Evolutionary conservation across 2,888 invertebrate genomes (phyloP).

Genomic region (Calliopum simillimum): DNA sequence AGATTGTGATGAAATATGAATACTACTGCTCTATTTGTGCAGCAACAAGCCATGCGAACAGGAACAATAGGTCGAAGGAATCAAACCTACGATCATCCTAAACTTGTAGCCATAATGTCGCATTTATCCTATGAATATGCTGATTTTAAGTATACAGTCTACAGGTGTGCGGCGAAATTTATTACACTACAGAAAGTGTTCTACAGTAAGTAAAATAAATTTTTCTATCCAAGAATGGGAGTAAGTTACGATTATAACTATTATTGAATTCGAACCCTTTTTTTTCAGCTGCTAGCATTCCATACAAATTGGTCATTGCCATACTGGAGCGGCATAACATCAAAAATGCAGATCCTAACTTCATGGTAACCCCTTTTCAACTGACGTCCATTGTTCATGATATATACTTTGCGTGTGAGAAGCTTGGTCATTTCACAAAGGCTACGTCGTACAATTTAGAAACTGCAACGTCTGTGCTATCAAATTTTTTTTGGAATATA

Average conservation of each 20-base stretch:
- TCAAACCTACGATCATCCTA: conserved; percentile 44
- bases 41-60: conserved; percentile 18
- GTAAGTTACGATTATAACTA: too few relatives aligned
- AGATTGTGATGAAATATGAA: conserved; percentile 27
- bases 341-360: conserved; percentile 53
- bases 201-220: conserved; percentile 55
- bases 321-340: conserved; percentile 62
- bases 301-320: conserved; percentile 62
- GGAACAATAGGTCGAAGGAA: conserved; percentile 31
- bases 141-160: conserved; percentile 63
- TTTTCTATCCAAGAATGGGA: too few relatives aligned
- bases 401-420: conserved; percentile 64
- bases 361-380: conserved; percentile 63
- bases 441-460: conserved; percentile 55
- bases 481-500: conserved; percentile 66
- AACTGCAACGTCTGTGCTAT: conserved; percentile 55
- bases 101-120: conserved; percentile 54
- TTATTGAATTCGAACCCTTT: background rate
- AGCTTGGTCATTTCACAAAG: conserved; percentile 61
- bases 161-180: conserved; percentile 64
- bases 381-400: conserved; percentile 64
- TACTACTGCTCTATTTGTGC: conserved; percentile 33
- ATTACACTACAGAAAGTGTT: conserved; percentile 61
- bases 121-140: conserved; percentile 58
- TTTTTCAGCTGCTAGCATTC: conserved; percentile 60